Percentiles rank a stretch among this genome's conserved stretches.
Evolutionary conservation across 2,888 invertebrate species (phyloP).

Genomic region (Leptarthrus brevirostris): DNA sequence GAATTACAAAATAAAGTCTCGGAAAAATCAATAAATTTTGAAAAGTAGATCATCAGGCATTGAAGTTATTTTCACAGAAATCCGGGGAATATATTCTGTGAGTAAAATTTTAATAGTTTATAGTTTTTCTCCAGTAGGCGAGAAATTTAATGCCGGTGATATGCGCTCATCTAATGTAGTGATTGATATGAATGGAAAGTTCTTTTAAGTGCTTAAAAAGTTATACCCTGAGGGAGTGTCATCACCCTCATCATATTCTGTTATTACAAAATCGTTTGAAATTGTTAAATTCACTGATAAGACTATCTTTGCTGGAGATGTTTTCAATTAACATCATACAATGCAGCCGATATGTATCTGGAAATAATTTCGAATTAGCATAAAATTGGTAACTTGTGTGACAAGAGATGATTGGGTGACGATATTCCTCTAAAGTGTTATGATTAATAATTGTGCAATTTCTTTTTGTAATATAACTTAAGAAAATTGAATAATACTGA

Average conservation of each 20-base stretch:
- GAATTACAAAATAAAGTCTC: slow-evolving; percentile 28
- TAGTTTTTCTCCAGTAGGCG: too few species aligned
- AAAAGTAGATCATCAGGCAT: slow-evolving; percentile 46
- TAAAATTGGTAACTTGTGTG: slow-evolving; percentile 23
- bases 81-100: background rate
- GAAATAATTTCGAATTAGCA: too few species aligned
- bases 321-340: too few species aligned
- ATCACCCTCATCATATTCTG: slow-evolving; percentile 33
- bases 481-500: too few species aligned
- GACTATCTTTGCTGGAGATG: too few species aligned
- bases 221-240: slow-evolving; percentile 14
- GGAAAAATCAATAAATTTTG: slow-evolving; percentile 47
- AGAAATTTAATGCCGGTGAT: slow-evolving; percentile 13
- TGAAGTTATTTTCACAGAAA: background rate
- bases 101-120: background rate
- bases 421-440: slow-evolving; percentile 1
- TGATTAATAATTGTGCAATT: background rate
- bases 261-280: background rate
- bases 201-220: background rate
- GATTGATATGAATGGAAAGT: background rate
- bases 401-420: slow-evolving; percentile 17
- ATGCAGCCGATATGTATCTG: too few species aligned
- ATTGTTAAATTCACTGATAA: background rate
- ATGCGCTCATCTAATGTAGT: background rate
- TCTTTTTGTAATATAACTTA: background rate